phyloP scores from a whole-genome alignment of 2,113 vertebrate genomes.

The Entelurus aequoreus region DNA sequence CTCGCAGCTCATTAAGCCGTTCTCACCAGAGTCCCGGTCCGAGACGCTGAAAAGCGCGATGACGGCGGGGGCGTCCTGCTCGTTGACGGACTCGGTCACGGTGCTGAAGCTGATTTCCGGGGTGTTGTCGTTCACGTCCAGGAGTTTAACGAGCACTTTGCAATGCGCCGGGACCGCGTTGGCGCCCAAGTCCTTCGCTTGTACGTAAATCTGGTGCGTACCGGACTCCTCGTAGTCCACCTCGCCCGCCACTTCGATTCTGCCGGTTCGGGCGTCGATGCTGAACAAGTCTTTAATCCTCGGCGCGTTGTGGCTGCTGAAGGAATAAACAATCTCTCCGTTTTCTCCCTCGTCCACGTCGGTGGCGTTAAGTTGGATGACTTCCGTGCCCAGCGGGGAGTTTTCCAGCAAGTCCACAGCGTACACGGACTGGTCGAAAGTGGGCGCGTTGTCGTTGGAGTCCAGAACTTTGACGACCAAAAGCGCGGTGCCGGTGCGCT shows the following conservation, averaged over 20 bases:
- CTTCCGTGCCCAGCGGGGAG: constrained; percentile 86
- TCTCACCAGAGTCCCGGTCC: constrained; percentile 93
- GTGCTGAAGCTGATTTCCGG: constrained; percentile 97
- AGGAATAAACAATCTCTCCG: constrained; percentile 92
- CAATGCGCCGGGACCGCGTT: constrained; percentile 97
- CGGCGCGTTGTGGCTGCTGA: constrained; percentile 90
- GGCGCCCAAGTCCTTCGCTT: constrained; percentile 92
- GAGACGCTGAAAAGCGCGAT: constrained; percentile 94
- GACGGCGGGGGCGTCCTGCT: constrained; percentile 87
- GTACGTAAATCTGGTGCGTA: constrained; percentile 91
- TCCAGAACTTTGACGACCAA: constrained; percentile 92
- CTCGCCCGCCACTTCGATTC: constrained; percentile 87
- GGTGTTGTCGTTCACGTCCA: constrained; percentile 94
- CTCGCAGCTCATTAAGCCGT: constrained; percentile 91
- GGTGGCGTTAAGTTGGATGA: constrained; percentile 92
- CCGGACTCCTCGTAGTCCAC: constrained; percentile 94
- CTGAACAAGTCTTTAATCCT: constrained; percentile 83
- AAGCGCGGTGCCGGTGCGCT: constrained; percentile 92
- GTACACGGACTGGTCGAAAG: constrained; percentile 94
- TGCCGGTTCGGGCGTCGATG: constrained; percentile 81
- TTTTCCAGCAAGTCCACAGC: constrained; percentile 88
- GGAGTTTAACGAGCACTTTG: constrained; percentile 91
- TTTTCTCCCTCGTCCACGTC: constrained; percentile 96
- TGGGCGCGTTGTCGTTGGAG: constrained; percentile 96
- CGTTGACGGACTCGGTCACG: constrained; percentile 92